Percentiles rank a stretch among this genome's conserved stretches.
Evolutionary conservation across 2,113 vertebrate genomes (phyloP).

Genomic region (Passer montanus): DNA sequence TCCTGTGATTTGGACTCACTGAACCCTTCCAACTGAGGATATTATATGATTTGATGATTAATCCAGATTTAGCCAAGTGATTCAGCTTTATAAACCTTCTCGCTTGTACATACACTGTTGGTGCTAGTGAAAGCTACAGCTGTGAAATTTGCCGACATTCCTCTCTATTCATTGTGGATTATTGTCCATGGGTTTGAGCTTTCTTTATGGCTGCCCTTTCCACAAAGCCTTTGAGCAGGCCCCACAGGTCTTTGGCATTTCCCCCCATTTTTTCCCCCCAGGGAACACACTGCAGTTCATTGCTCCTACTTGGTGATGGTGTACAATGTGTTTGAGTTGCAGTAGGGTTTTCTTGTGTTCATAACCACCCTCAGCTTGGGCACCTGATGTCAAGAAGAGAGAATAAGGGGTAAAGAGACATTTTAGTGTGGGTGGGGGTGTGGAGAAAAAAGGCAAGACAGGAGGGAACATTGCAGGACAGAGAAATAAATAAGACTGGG

Average conservation of each 20-base stretch:
- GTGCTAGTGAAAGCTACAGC: background rate
- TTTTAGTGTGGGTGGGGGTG: background rate
- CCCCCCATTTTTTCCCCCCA: background rate
- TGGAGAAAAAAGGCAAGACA: background rate
- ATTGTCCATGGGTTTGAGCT: background rate
- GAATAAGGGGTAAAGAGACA: background rate
- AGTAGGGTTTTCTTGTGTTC: background rate
- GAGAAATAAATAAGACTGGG: background rate
- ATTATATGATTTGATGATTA: background rate
- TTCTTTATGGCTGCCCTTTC: background rate
- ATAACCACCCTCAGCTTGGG: background rate
- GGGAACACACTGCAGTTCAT: background rate
- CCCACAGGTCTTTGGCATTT: background rate
- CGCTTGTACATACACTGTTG: background rate
- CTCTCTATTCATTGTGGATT: background rate
- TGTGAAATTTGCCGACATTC: background rate
- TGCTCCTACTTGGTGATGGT: background rate
- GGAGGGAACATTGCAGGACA: background rate
- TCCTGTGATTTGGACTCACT: background rate
- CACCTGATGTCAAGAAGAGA: background rate
- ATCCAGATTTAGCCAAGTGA: background rate
- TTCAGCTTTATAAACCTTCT: background rate
- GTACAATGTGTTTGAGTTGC: background rate
- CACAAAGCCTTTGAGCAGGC: background rate
- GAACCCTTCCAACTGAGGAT: background rate